Conservation (phyloP, 2,797 vertebrate species). For the Etheostoma nigrum region DNA sequence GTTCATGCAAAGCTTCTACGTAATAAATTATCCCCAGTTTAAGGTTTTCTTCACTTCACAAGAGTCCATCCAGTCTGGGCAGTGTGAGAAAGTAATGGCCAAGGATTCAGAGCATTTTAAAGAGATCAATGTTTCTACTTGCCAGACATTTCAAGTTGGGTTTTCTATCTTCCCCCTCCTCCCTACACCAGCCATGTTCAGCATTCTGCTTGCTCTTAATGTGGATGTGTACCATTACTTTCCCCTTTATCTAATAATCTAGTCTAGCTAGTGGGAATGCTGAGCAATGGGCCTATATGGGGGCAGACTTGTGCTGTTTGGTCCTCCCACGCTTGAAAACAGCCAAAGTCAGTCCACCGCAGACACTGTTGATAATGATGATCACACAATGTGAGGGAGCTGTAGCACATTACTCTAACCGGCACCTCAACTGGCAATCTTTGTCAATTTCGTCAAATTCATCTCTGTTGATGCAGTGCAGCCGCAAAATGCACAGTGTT, state of each 20-base stretch:
- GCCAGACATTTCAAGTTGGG: conserved; percentile 60
- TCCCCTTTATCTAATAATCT: conserved; percentile 80
- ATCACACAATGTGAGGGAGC: conserved; percentile 45
- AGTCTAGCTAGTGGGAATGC: conserved; percentile 68
- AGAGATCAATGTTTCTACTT: conserved; percentile 70
- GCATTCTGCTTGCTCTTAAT: conserved; percentile 65
- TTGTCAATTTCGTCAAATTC: conserved; percentile 26
- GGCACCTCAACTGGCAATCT: conserved; percentile 43
- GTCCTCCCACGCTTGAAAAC: conserved; percentile 65
- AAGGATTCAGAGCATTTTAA: conserved; percentile 64
- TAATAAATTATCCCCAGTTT: conserved; percentile 23
- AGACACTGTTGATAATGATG: conserved; percentile 58
- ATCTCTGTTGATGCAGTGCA: conserved; percentile 32
- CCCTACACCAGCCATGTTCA: conserved; percentile 53
- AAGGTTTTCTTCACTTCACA: conserved; percentile 29
- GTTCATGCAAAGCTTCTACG: conserved; percentile 19
- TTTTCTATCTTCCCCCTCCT: conserved; percentile 34
- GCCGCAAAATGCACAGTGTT: not conserved
- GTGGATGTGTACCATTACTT: conserved; percentile 75
- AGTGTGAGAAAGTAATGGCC: conserved; percentile 46
- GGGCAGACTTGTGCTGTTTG: conserved; percentile 56
- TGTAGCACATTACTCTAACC: conserved; percentile 38
- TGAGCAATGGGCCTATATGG: conserved; percentile 64
- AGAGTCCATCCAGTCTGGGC: conserved; percentile 24
- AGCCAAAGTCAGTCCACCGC: conserved; percentile 53